Evolutionary conservation across 92 coral and sea anemone genomes (phyloP), one percentile per base, ranked within the genome.

Genomic region (Heteractis magnifica): DNA sequence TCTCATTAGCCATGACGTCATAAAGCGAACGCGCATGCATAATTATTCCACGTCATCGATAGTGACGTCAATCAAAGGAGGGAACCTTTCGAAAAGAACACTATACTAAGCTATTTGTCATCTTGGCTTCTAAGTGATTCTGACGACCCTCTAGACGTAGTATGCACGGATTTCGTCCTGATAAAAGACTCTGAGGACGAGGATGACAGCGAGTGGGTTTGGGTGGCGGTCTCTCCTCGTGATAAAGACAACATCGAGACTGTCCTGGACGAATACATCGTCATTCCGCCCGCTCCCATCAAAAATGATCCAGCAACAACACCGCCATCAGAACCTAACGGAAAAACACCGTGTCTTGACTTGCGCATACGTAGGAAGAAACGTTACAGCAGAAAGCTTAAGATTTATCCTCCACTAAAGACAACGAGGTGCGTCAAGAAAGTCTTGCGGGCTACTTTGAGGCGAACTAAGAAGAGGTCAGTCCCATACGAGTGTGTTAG

Each of bases 41-140:
- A 26, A 18, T 68, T 68, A 20, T 10, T 8, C 10, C 73, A 26
- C 6, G 6, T 23, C 10, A 18, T 13, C 26, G 73, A 7, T 23
- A n/a, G 16, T 68, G 73, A 68, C 73, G 73, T 68, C 73, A 11
- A 23, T 23, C 49, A 68, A 23, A 23, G 4, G 73, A 68, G 73
- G 73, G 73, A 68, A 68, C 14, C 49, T 12, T 10, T 4, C 49
- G 23, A 26, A 15, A 20, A 26, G 49, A 68, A 23, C 81, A 55
- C 34, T 49, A 83, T 83, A 81, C 55, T 74, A 15, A 83, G 86
- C 86, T 83, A 83, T 72, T 51, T 83, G 81, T 83, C 86, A 83
- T 83, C 86, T 16, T 83, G 86, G 86, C 79, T 83, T 83, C 8
- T 16, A 71, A 75, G 80, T 49, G 52, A 60, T 15, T 41, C 79